A percentile compares a stretch with the other conserved stretches of the same genome.
Conservation (phyloP, 2,797 vertebrate species). For the Peromyscus nudipes region DNA sequence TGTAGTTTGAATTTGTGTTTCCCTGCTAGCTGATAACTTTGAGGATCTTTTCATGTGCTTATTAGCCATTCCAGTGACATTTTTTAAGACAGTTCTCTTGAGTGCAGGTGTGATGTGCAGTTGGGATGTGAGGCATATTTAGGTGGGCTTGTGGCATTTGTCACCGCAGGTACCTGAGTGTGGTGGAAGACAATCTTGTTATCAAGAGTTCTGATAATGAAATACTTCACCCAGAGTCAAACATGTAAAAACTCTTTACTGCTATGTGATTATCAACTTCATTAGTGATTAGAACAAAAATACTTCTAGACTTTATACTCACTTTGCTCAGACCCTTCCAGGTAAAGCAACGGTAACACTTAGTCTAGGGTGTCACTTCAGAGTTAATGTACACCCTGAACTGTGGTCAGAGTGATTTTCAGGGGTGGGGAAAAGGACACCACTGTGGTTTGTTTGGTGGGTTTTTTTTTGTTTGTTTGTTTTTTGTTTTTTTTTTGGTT, state of each 20-base stretch:
- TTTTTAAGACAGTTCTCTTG: not conserved
- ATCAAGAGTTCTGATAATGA: not conserved
- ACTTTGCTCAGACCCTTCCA: not conserved
- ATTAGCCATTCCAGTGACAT: not conserved
- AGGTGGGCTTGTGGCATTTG: not conserved
- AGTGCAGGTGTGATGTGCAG: not conserved
- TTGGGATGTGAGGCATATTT: not conserved
- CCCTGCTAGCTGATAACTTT: not conserved
- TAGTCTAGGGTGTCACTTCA: not conserved
- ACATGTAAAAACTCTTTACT: not conserved
- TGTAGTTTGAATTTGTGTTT: not conserved
- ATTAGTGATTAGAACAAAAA: not conserved
- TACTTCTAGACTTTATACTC: not conserved
- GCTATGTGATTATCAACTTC: not conserved
- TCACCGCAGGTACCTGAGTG: not conserved
- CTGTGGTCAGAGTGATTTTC: not conserved
- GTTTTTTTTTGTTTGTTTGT: too few relatives aligned
- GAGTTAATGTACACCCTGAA: not conserved
- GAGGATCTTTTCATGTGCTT: not conserved
- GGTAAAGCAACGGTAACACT: not conserved
- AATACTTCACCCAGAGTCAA: not conserved
- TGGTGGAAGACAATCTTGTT: not conserved
- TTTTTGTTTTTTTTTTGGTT: too few relatives aligned
- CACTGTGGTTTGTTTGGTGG: not conserved
- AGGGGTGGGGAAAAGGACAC: not conserved